These are phyloP conservation scores for Folsomia manolachei DNA, from an alignment of 2,888 invertebrate species.

Conservation along the genomic window DNA sequence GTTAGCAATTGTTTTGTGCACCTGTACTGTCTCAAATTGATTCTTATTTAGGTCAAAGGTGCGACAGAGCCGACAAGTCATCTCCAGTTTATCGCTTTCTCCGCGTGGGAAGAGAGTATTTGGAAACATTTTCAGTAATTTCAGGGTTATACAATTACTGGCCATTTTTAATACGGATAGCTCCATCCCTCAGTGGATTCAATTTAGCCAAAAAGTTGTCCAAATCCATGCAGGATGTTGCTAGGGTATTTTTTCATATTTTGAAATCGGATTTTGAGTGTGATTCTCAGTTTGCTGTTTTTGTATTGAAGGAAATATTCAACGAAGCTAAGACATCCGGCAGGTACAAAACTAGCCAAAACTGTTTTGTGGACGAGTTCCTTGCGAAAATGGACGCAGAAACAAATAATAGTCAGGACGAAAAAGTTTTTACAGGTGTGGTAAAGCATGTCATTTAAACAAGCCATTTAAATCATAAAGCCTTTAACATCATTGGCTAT, in stretches of 20 bases:
- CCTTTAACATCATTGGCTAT: no score
- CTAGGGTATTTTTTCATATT: not conserved
- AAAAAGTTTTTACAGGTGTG: not conserved
- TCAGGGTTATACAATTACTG: not conserved
- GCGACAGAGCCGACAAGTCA: not conserved
- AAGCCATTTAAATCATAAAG: not conserved
- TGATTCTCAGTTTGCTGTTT: no score
- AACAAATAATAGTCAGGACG: not conserved
- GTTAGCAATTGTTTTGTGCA: no score
- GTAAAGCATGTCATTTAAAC: not conserved
- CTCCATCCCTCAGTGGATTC: not conserved
- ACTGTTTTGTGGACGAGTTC: constrained; percentile 20
- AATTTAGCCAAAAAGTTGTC: not conserved
- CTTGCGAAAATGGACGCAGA: constrained; percentile 8
- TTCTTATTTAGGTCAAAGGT: not conserved
- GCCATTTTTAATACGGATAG: not conserved
- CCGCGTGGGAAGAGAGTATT: not conserved
- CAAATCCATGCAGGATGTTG: not conserved
- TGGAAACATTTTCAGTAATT: not conserved
- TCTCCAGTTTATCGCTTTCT: not conserved
- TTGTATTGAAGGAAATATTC: not conserved
- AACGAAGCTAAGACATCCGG: not conserved
- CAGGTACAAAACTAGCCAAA: not conserved
- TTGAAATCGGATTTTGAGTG: not conserved
- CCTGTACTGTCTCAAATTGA: no score